Conservation (phyloP, 2,888 invertebrate genomes). For the Drosophila robusta region DNA sequence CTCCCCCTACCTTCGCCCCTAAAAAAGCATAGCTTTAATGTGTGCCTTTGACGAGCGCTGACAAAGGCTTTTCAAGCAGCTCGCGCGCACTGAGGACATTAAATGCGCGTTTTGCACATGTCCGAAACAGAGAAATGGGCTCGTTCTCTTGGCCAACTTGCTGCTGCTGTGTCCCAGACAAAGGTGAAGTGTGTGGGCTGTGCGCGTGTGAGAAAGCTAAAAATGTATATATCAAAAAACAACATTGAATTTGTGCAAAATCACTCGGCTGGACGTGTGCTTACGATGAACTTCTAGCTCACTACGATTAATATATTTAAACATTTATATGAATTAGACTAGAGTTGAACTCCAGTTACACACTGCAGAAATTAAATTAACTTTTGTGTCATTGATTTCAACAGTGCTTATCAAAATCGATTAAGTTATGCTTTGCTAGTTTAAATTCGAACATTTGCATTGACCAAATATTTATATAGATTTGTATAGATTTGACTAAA, state of each 20-base stretch:
- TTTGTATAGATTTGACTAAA: no score
- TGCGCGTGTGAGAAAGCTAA: neutral
- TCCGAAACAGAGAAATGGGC: conserved; percentile 66
- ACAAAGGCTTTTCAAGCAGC: conserved; percentile 59
- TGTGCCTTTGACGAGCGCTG: conserved; percentile 52
- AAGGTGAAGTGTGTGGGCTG: conserved; percentile 63
- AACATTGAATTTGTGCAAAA: conserved; percentile 33
- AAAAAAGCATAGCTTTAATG: conserved; percentile 42
- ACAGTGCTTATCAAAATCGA: no score
- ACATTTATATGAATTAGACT: neutral
- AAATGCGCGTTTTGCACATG: conserved; percentile 68
- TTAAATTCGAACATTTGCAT: no score
- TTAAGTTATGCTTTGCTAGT: no score
- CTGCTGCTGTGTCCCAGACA: conserved; percentile 37
- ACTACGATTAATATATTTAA: neutral
- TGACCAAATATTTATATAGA: no score
- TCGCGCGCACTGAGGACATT: conserved; percentile 55
- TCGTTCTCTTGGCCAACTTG: conserved; percentile 12
- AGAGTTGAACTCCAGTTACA: neutral
- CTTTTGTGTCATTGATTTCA: no score
- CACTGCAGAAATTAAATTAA: no score
- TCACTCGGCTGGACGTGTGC: conserved; percentile 21
- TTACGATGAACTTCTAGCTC: neutral
- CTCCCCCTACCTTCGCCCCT: neutral
- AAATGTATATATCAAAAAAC: conserved; percentile 11